Conservation (phyloP, 2,888 invertebrate species). For the Pocota personata region DNA sequence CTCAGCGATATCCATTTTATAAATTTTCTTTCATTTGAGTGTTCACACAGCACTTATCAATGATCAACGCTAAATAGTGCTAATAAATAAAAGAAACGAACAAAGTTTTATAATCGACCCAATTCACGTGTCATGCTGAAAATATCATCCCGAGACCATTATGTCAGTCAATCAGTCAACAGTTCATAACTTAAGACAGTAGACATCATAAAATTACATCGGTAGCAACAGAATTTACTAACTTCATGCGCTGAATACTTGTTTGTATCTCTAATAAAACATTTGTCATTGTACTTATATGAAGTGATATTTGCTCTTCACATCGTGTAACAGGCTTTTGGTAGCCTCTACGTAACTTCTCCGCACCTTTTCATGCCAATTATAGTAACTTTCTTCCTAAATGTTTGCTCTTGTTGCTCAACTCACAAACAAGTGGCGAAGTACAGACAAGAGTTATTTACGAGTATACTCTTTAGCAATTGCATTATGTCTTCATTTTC, state of each 20-base stretch:
- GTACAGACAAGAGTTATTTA: slow-evolving; percentile 31
- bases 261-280: slow-evolving; percentile 25
- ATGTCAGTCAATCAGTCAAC: slow-evolving; percentile 49
- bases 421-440: slow-evolving; percentile 12
- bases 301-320: slow-evolving; percentile 29
- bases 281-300: slow-evolving; percentile 51
- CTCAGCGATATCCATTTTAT: not conserved
- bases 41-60: not conserved
- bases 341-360: not conserved
- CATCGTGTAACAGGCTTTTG: slow-evolving; percentile 9
- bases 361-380: slow-evolving; percentile 29
- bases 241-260: slow-evolving; percentile 19
- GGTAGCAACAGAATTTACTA: slow-evolving; percentile 16
- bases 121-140: slow-evolving; percentile 25
- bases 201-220: slow-evolving; percentile 61
- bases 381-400: slow-evolving; percentile 61
- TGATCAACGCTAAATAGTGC: not conserved
- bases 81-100: not conserved
- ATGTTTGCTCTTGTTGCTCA: slow-evolving; percentile 41
- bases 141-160: slow-evolving; percentile 18
- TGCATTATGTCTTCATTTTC: slow-evolving; percentile 21
- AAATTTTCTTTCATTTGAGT: not conserved
- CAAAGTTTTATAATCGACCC: slow-evolving; percentile 43
- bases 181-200: slow-evolving; percentile 58
- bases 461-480: slow-evolving; percentile 2